phyloP scores from a whole-genome alignment of 2,113 vertebrate species.

The Grallaria varia region DNA sequence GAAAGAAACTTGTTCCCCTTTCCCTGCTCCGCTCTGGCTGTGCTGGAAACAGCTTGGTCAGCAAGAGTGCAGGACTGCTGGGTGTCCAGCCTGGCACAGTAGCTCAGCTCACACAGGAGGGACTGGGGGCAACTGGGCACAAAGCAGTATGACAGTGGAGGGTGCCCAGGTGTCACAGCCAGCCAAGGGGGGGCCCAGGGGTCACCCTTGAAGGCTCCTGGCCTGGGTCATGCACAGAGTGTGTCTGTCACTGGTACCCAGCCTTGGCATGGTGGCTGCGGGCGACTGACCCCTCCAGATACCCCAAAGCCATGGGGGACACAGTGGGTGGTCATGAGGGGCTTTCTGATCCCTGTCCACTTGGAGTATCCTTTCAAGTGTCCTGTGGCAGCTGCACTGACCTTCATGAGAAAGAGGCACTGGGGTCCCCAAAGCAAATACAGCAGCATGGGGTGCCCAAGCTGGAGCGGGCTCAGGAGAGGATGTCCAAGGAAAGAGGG shows the following conservation, averaged over 20 bases:
- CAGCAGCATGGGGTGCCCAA: background rate
- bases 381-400: background rate
- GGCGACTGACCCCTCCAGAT: background rate
- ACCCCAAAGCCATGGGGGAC: background rate
- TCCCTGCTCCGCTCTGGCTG: rapidly evolving
- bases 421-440: background rate
- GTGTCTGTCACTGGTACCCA: background rate
- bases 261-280: background rate
- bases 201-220: background rate
- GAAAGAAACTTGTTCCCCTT: constrained; percentile 1
- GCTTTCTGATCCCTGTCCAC: background rate
- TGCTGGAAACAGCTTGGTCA: background rate
- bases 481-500: background rate
- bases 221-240: background rate
- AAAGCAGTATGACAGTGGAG: background rate
- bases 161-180: background rate
- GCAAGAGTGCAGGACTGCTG: background rate
- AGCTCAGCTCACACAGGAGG: background rate
- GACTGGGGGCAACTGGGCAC: background rate
- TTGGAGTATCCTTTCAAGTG: background rate
- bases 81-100: background rate
- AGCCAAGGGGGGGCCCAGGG: background rate
- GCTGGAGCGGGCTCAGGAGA: background rate
- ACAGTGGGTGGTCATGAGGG: background rate
- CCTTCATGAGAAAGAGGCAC: background rate